These are phyloP conservation scores for Boloria selene DNA, from an alignment of 2,888 invertebrate genomes.

Conservation along the genomic window DNA sequence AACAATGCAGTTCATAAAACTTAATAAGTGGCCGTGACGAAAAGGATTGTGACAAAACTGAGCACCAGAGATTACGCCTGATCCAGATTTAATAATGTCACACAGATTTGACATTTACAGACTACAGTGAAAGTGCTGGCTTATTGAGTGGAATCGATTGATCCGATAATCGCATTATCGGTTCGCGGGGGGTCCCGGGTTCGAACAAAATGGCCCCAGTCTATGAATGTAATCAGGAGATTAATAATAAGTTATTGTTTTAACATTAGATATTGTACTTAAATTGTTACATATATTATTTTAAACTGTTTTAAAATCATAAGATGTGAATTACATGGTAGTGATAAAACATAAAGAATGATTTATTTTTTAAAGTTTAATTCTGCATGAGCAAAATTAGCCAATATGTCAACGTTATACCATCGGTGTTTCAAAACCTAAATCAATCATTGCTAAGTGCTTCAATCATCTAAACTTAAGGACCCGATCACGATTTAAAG, in stretches of 20 bases:
- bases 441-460: slow-evolving; percentile 41
- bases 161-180: slow-evolving; percentile 71
- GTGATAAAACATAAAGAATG: too few species aligned
- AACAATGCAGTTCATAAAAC: slow-evolving; percentile 27
- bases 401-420: slow-evolving; percentile 38
- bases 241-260: slow-evolving; percentile 12
- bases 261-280: neutral
- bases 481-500: slow-evolving; percentile 37
- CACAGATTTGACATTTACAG: slow-evolving; percentile 71
- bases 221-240: slow-evolving; percentile 13
- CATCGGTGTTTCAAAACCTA: slow-evolving; percentile 38
- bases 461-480: slow-evolving; percentile 39
- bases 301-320: too few species aligned
- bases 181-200: slow-evolving; percentile 61
- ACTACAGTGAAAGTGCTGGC: slow-evolving; percentile 69
- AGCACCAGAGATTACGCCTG: slow-evolving; percentile 57
- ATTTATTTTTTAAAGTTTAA: slow-evolving; percentile 21
- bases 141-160: slow-evolving; percentile 69
- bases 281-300: too few species aligned
- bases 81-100: slow-evolving; percentile 67
- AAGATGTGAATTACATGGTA: too few species aligned
- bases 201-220: slow-evolving; percentile 2
- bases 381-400: slow-evolving; percentile 23
- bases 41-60: slow-evolving; percentile 65
- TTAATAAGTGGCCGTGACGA: slow-evolving; percentile 60